Conservation (phyloP, 1,140 invertebrate species). For the Steinernema feltiae region DNA sequence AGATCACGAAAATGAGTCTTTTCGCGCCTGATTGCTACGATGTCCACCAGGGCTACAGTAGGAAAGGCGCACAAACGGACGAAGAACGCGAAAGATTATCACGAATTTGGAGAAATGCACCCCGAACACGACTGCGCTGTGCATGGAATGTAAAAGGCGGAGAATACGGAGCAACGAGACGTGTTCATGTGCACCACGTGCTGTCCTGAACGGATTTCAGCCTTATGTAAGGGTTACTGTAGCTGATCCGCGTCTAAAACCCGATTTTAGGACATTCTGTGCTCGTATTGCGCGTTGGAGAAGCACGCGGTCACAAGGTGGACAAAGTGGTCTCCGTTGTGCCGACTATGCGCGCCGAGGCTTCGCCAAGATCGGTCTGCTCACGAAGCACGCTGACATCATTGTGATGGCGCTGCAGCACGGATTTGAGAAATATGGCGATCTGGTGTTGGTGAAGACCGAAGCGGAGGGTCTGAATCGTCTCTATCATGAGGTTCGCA, state of each 20-base stretch:
- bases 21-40: background rate
- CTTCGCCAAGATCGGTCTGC: background rate
- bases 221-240: no score
- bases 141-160: constrained; percentile 4
- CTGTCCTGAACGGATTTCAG: background rate
- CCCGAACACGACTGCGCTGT: background rate
- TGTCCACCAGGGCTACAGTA: background rate
- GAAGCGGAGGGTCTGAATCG: background rate
- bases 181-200: background rate
- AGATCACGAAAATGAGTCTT: background rate
- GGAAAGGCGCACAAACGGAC: background rate
- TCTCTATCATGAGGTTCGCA: background rate
- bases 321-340: background rate
- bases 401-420: background rate
- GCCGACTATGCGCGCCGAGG: background rate
- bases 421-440: background rate
- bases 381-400: background rate
- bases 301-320: background rate
- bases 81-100: background rate
- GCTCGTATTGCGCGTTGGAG: background rate
- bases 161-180: background rate
- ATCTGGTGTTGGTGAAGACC: background rate
- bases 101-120: background rate
- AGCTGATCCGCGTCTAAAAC: no score
- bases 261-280: constrained; percentile 2